A percentile compares a stretch with the other conserved stretches of the same genome.
phyloP scores from a whole-genome alignment of 2,888 invertebrate genomes.

The Meandrusa payeni region DNA sequence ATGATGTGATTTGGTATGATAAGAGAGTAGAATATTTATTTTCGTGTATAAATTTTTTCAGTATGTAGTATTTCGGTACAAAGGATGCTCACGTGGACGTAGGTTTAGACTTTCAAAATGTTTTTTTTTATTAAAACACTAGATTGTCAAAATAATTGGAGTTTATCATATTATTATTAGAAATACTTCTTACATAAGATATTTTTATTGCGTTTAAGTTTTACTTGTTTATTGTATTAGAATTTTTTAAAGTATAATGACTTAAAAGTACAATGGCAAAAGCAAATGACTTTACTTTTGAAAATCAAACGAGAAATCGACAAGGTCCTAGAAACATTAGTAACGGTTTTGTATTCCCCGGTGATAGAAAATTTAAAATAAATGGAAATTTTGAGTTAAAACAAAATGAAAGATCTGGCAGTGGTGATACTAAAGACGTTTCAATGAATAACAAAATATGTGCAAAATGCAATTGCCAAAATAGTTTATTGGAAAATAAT shows the following conservation, averaged over 20 bases:
- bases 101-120: not conserved
- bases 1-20: no score
- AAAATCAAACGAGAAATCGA: not conserved
- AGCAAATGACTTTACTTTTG: not conserved
- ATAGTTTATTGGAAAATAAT: no score
- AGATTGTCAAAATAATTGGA: not conserved
- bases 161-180: not conserved
- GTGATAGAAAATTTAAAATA: not conserved
- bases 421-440: not conserved
- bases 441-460: not conserved
- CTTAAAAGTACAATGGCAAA: not conserved
- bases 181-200: no score
- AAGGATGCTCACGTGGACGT: no score
- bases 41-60: no score
- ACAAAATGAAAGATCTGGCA: not conserved
- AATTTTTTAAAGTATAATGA: no score
- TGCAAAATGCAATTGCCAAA: not conserved
- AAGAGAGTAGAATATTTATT: no score
- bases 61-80: no score
- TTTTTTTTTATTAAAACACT: not conserved
- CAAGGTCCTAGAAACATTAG: not conserved
- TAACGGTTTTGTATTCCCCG: no score
- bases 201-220: no score
- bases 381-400: not conserved
- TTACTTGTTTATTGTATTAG: no score